Evolutionary conservation across 2,888 invertebrate species (phyloP).

Genomic region (Salticus scenicus): DNA sequence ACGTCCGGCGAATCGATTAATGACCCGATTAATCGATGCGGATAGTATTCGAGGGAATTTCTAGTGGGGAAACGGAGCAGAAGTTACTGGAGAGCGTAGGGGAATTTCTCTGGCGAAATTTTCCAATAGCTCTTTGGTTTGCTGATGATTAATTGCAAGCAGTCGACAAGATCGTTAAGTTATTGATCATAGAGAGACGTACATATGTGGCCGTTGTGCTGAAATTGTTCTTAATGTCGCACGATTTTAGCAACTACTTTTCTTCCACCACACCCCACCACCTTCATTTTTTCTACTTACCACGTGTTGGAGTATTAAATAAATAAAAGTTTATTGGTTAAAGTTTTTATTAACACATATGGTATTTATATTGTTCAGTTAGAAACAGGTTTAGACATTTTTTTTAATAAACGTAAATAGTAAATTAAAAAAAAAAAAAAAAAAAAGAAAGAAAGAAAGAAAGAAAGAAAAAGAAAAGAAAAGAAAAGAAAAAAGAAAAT

Average conservation of each 20-base stretch:
- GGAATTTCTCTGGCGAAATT: constrained; percentile 58
- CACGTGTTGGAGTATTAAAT: too few species aligned
- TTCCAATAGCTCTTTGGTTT: constrained; percentile 69
- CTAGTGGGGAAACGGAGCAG: constrained; percentile 47
- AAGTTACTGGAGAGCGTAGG: constrained; percentile 26
- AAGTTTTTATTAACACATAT: too few species aligned
- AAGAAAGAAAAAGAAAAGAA: too few species aligned
- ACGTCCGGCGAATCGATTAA: constrained; percentile 64
- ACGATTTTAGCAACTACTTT: not conserved
- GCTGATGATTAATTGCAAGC: constrained; percentile 64
- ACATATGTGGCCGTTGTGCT: not conserved
- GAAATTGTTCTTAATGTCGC: not conserved
- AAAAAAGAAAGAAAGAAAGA: too few species aligned
- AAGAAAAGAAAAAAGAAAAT: too few species aligned
- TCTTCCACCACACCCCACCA: not conserved
- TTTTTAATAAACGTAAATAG: too few species aligned
- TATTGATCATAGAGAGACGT: constrained; percentile 37
- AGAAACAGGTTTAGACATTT: too few species aligned
- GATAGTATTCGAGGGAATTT: constrained; percentile 37
- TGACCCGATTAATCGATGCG: constrained; percentile 69
- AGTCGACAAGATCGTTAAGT: constrained; percentile 45
- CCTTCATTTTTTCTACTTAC: too few species aligned
- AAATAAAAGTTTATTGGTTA: too few species aligned
- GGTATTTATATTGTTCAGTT: too few species aligned
- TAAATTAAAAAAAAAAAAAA: too few species aligned